Evolutionary conservation across 2,113 vertebrate species (phyloP), one percentile per base, ranked within the genome.

Genomic region (Psettodes erumei): DNA sequence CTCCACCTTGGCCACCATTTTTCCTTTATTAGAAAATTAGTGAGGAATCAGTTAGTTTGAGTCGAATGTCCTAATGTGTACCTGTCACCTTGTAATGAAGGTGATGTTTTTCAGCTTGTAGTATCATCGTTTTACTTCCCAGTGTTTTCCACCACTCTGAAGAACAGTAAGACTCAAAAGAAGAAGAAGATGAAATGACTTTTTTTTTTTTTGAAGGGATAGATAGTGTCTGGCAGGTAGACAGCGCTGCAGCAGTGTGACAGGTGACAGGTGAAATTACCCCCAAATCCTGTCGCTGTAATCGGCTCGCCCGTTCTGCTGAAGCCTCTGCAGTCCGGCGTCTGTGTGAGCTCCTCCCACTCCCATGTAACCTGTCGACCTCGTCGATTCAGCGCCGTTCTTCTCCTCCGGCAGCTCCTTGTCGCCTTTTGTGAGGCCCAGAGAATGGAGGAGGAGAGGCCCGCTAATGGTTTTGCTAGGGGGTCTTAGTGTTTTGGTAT

Each of bases 401-500:
- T n/a, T 30, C 51, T 74, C 56, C 61, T 75, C 50, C 68, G 48
- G 74, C 60, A 59, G 51, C 81, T 88, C 75, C 81, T 84, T 69
- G 82, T 75, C 8, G 40, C 48, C 75, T 80, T 78, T 80, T 73
- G 75, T 81, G 62, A 67, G 65, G 59, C 50, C 33, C 7, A 43
- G 55, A 82, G 40, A 81, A 81, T 79, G 72, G 63, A 47, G 59
- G 63, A 28, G 55, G 38, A 30, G 69, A 48, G 53, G 56, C 37
- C 3, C 68, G 28, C 45, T 78, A 61, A 78, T 82, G 76, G 81
- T 76, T 76, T 70, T 15, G 48, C 71, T 32, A 1, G 60, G 66
- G 56, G 54, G 28, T 75, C 73, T 86, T 87, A 89, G 81, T 90
- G 85, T 76, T 77, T 23, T 23, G 79, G 74, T 88, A 87, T 82